A percentile compares a stretch with the other conserved stretches of the same genome.
phyloP scores from a whole-genome alignment of 2,113 vertebrate species.

The Agapornis roseicollis region DNA sequence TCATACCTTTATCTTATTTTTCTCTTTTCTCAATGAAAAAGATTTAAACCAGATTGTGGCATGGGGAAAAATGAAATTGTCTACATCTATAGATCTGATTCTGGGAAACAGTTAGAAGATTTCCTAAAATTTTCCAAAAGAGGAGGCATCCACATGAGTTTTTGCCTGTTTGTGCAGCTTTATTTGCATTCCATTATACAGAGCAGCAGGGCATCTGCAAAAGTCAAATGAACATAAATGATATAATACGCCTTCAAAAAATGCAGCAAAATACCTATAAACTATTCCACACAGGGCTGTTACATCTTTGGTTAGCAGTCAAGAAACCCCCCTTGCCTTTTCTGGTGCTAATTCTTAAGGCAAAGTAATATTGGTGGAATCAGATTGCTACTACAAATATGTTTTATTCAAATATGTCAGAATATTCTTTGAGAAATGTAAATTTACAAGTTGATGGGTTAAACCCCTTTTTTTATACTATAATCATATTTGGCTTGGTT shows the following conservation, averaged over 20 bases:
- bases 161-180: not conserved
- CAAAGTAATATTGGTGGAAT: not conserved
- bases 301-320: not conserved
- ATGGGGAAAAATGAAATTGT: not conserved
- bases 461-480: not conserved
- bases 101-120: not conserved
- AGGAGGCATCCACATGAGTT: not conserved
- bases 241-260: not conserved
- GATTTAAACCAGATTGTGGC: not conserved
- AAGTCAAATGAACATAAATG: not conserved
- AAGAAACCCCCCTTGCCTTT: not conserved
- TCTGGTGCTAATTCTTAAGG: not conserved
- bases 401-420: slow-evolving; percentile 54
- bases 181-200: not conserved
- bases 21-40: not conserved
- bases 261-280: not conserved
- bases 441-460: slow-evolving; percentile 15
- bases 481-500: not conserved
- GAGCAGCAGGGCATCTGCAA: not conserved
- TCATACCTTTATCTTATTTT: not conserved
- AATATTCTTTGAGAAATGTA: slow-evolving; percentile 45
- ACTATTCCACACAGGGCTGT: not conserved
- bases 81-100: not conserved
- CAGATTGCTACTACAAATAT: slow-evolving; percentile 31
- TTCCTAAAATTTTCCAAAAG: not conserved